A percentile compares a stretch with the other conserved stretches of the same genome.
phyloP scores from a whole-genome alignment of 1,140 invertebrate species.

The Saccostrea glomerata region DNA sequence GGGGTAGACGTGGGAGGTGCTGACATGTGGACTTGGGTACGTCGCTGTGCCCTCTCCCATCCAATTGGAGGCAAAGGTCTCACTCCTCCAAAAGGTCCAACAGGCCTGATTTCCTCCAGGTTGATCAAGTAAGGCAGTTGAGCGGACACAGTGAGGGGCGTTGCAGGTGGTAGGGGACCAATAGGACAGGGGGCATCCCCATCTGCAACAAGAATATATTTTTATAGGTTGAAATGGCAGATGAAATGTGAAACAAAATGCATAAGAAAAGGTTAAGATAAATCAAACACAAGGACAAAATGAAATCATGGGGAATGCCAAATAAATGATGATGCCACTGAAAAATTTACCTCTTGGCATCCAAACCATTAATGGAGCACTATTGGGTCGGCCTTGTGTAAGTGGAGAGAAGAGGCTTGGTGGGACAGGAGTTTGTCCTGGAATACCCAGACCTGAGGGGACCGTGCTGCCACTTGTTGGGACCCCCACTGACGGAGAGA shows the following conservation, averaged over 20 bases:
- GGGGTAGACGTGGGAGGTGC: constrained; percentile 11
- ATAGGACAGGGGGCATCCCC: constrained; percentile 63
- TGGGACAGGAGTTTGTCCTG: constrained; percentile 50
- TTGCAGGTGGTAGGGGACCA: constrained; percentile 60
- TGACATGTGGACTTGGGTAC: constrained; percentile 55
- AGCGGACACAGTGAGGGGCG: constrained; percentile 63
- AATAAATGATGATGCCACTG: background rate
- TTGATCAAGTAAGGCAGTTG: constrained; percentile 61
- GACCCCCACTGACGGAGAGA: constrained; percentile 40
- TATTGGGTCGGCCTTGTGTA: constrained; percentile 66
- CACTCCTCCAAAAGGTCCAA: constrained; percentile 68
- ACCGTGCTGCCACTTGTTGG: constrained; percentile 42
- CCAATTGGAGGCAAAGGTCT: constrained; percentile 51
- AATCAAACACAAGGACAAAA: background rate
- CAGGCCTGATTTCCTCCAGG: constrained; percentile 59
- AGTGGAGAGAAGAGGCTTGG: constrained; percentile 67
- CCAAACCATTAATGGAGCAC: constrained; percentile 69
- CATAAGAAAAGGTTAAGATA: background rate
- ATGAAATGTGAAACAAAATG: background rate
- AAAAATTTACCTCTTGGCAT: constrained; percentile 61
- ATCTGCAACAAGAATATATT: constrained; percentile 49
- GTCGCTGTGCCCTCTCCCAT: constrained; percentile 64
- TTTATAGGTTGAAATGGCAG: too few species aligned
- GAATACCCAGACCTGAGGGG: constrained; percentile 47
- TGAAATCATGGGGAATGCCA: constrained; percentile 1